phyloP scores from a whole-genome alignment of 2,888 invertebrate genomes.

The Hofmannophila pseudospretella region DNA sequence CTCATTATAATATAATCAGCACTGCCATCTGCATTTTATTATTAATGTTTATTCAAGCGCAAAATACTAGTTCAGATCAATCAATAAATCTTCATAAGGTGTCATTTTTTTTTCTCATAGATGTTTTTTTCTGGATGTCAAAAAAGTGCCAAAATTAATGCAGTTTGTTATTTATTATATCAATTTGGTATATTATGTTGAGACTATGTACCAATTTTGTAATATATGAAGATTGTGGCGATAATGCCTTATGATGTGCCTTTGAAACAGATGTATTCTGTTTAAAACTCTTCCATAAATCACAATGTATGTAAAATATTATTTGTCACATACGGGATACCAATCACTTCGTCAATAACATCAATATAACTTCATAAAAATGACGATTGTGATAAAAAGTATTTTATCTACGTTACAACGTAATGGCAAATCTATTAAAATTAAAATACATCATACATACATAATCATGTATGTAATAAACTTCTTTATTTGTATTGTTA shows the following conservation, averaged over 20 bases:
- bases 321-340: slow-evolving; percentile 32
- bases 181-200: slow-evolving; percentile 1
- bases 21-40: slow-evolving; percentile 45
- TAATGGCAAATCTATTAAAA: slow-evolving; percentile 2
- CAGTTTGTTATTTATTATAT: slow-evolving; percentile 3
- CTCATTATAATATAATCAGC: slow-evolving; percentile 56
- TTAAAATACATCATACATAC: too few relatives aligned
- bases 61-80: background rate
- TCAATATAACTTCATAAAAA: background rate
- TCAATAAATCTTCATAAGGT: too few relatives aligned
- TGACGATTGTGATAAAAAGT: slow-evolving; percentile 40
- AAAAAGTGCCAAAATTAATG: slow-evolving; percentile 9
- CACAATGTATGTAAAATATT: slow-evolving; percentile 37
- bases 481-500: slow-evolving; percentile 17
- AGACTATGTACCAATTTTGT: background rate
- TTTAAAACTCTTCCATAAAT: slow-evolving; percentile 17
- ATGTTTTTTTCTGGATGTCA: slow-evolving; percentile 2
- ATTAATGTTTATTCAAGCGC: slow-evolving; percentile 3
- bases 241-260: slow-evolving; percentile 56
- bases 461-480: background rate
- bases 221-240: slow-evolving; percentile 20
- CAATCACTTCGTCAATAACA: slow-evolving; percentile 5
- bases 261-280: slow-evolving; percentile 34
- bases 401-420: slow-evolving; percentile 27
- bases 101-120: background rate